Percentiles rank a stretch among this genome's conserved stretches.
These are phyloP conservation scores for Amblyopsis rosae DNA, from an alignment of 2,113 vertebrate genomes.

Conservation along the genomic window DNA sequence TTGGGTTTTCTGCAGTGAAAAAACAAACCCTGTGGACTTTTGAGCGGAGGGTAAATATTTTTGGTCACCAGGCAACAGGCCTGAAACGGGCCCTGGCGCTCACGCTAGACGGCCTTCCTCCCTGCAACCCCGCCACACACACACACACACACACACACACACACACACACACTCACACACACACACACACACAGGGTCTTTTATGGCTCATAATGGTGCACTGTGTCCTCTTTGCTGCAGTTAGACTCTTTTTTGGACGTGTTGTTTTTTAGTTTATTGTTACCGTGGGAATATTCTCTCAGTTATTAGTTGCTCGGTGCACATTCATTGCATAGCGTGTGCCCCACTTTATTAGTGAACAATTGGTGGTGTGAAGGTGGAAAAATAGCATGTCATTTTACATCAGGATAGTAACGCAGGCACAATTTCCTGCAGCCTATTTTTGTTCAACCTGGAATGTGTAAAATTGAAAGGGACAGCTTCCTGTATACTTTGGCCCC, in stretches of 20 bases:
- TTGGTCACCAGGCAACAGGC: slow-evolving; percentile 72
- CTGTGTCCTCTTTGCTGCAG: too few relatives aligned
- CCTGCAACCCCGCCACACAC: slow-evolving; percentile 21
- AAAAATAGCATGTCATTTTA: slow-evolving; percentile 48
- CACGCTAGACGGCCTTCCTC: slow-evolving; percentile 60
- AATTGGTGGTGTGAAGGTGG: slow-evolving; percentile 38
- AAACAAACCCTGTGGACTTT: slow-evolving; percentile 51
- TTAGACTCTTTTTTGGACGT: slow-evolving; percentile 3
- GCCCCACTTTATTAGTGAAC: slow-evolving; percentile 28
- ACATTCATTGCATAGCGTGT: slow-evolving; percentile 32
- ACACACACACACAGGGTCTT: not conserved
- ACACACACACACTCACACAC: slow-evolving; percentile 8
- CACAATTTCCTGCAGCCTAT: slow-evolving; percentile 64
- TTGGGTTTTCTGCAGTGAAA: slow-evolving; percentile 49
- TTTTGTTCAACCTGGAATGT: slow-evolving; percentile 44
- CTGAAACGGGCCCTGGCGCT: slow-evolving; percentile 55
- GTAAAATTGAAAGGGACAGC: slow-evolving; percentile 46
- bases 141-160: not conserved
- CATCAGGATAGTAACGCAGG: slow-evolving; percentile 34
- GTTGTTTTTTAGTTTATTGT: slow-evolving; percentile 54
- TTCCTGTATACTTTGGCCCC: slow-evolving; percentile 40
- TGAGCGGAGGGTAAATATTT: slow-evolving; percentile 75
- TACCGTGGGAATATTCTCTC: not conserved
- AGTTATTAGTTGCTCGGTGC: slow-evolving; percentile 21
- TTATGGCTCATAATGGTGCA: not conserved